A percentile compares a stretch with the other conserved stretches of the same genome.
These are phyloP conservation scores for Esperia sulphurella DNA, from an alignment of 2,888 invertebrate genomes.

Conservation along the genomic window DNA sequence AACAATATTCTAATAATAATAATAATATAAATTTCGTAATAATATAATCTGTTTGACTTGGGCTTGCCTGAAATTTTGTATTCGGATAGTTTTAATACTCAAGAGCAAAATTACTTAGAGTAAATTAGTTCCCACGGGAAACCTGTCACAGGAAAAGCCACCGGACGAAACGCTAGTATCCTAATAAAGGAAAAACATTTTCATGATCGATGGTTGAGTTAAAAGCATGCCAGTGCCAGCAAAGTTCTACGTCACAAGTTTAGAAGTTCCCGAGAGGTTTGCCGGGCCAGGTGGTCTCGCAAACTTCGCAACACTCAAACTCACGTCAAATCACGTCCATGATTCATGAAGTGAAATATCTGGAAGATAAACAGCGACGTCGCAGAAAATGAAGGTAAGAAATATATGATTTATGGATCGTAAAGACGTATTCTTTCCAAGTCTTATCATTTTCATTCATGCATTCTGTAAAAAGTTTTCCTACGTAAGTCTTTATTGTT, in stretches of 20 bases:
- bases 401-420: neutral
- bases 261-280: neutral
- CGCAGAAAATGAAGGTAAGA: neutral
- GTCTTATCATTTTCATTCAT: too few relatives aligned
- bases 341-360: neutral
- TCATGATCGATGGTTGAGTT: conserved; percentile 8
- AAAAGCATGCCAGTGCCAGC: conserved; percentile 3
- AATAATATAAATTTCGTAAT: too few relatives aligned
- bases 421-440: neutral
- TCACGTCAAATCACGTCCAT: neutral
- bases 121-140: too few relatives aligned
- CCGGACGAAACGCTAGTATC: too few relatives aligned
- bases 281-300: neutral
- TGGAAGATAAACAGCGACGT: neutral
- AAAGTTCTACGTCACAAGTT: neutral
- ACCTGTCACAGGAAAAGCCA: too few relatives aligned
- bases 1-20: too few relatives aligned
- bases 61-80: too few relatives aligned
- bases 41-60: too few relatives aligned
- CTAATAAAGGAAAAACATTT: too few relatives aligned
- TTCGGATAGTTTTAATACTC: too few relatives aligned
- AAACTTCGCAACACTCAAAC: neutral
- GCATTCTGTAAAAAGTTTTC: too few relatives aligned
- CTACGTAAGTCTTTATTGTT: neutral
- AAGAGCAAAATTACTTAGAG: too few relatives aligned